Conservation (phyloP, 2,888 invertebrate genomes). For the Eumerus sabulonum region DNA sequence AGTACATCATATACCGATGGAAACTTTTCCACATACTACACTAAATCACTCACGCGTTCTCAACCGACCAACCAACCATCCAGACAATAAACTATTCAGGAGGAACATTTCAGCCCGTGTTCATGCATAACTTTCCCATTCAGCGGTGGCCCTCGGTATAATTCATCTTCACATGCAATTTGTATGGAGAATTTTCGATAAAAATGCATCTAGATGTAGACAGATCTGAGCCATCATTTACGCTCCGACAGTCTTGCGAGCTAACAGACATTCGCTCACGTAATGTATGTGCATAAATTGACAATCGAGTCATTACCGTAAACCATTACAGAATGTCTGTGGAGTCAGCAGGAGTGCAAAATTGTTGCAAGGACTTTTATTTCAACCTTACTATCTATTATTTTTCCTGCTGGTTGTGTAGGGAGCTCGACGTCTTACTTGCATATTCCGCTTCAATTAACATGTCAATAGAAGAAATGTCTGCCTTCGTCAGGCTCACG, state of each 20-base stretch:
- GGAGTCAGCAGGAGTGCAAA: not conserved
- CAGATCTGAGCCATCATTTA: not conserved
- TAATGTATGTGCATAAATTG: slow-evolving; percentile 24
- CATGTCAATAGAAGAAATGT: slow-evolving; percentile 41
- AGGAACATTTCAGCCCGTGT: too few species aligned
- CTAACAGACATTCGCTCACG: slow-evolving; percentile 6
- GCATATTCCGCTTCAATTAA: slow-evolving; percentile 49
- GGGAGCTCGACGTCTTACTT: slow-evolving; percentile 3
- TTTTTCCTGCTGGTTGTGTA: not conserved
- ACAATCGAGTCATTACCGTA: slow-evolving; percentile 2
- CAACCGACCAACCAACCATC: too few species aligned
- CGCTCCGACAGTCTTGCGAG: not conserved
- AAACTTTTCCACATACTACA: too few species aligned
- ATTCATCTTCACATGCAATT: too few species aligned
- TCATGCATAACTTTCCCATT: too few species aligned
- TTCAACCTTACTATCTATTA: not conserved
- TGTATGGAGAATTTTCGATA: slow-evolving; percentile 9
- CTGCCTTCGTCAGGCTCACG: not conserved
- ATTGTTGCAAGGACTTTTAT: not conserved
- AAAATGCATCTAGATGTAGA: slow-evolving; percentile 9
- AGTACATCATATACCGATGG: too few species aligned
- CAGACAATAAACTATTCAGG: too few species aligned
- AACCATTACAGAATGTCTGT: not conserved
- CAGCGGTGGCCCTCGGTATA: too few species aligned
- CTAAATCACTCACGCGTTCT: too few species aligned